phyloP scores from a whole-genome alignment of 2,797 vertebrate species.

The Decapterus maruadsi region DNA sequence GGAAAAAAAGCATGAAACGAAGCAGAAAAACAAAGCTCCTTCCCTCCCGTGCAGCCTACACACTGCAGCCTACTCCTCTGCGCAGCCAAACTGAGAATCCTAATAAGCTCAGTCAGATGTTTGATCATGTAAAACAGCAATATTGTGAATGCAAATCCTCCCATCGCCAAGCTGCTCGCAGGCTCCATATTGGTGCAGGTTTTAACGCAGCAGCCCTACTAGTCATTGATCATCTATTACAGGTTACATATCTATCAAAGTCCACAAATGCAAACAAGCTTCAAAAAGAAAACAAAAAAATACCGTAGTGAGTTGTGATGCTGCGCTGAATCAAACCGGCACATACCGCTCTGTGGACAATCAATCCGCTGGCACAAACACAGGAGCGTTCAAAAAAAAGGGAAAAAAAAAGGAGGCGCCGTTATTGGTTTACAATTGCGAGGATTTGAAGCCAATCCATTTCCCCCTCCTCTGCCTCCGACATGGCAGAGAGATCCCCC shows the following conservation, averaged over 20 bases:
- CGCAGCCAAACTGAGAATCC: slow-evolving; percentile 17
- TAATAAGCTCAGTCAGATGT: slow-evolving; percentile 21
- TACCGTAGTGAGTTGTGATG: slow-evolving; percentile 70
- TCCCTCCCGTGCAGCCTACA: slow-evolving; percentile 6
- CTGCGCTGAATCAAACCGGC: slow-evolving; percentile 60
- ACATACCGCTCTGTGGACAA: slow-evolving; percentile 72
- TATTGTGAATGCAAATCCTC: slow-evolving; percentile 50
- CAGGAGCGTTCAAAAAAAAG: slow-evolving; percentile 54
- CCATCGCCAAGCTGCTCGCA: slow-evolving; percentile 32
- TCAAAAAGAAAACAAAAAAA: slow-evolving; percentile 3
- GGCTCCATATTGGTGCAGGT: slow-evolving; percentile 64
- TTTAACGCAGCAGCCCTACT: slow-evolving; percentile 34
- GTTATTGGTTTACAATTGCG: slow-evolving; percentile 78
- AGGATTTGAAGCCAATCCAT: slow-evolving; percentile 76
- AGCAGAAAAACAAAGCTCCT: slow-evolving; percentile 15
- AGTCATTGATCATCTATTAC: slow-evolving; percentile 27
- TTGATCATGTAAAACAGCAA: slow-evolving; percentile 52
- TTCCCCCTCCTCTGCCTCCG: slow-evolving; percentile 76
- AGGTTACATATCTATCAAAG: slow-evolving; percentile 39
- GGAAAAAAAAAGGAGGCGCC: slow-evolving; percentile 60
- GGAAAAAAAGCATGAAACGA: slow-evolving; percentile 3
- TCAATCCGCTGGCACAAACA: slow-evolving; percentile 66
- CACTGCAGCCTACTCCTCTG: slow-evolving; percentile 14
- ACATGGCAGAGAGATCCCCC: slow-evolving; percentile 72
- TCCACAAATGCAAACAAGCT: slow-evolving; percentile 42